phyloP scores from a whole-genome alignment of 2,888 invertebrate species.

The Drosophila neoperkinsi region DNA sequence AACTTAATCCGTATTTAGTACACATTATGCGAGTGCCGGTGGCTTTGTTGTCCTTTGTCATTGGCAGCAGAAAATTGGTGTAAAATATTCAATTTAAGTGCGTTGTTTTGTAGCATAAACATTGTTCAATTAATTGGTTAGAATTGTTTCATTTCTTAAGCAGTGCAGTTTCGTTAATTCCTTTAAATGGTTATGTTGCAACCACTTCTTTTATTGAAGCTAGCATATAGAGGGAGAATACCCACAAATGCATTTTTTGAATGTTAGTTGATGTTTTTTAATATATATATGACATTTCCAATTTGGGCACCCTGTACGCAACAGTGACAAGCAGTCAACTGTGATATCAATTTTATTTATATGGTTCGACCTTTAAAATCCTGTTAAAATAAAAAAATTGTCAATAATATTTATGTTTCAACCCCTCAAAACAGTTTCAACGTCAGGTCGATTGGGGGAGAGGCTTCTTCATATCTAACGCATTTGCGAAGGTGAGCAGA shows the following conservation, averaged over 20 bases:
- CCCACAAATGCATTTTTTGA: accelerated
- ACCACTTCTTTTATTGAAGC: background rate
- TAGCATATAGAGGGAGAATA: background rate
- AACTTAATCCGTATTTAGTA: constrained; percentile 1
- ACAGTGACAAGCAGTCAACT: constrained; percentile 15
- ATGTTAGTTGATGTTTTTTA: background rate
- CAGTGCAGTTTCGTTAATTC: background rate
- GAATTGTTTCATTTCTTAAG: background rate
- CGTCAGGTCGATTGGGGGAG: constrained; percentile 14
- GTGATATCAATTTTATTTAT: constrained; percentile 15
- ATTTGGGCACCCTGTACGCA: constrained; percentile 12
- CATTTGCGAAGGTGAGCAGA: constrained; percentile 25
- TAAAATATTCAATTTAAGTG: constrained; percentile 9
- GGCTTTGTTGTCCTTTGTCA: background rate
- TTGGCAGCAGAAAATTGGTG: background rate
- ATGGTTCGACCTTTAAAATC: constrained; percentile 13
- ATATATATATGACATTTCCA: background rate
- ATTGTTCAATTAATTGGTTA: background rate
- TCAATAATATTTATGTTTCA: constrained; percentile 6
- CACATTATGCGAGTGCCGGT: background rate
- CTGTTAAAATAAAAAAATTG: constrained; percentile 10
- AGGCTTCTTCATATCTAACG: constrained; percentile 11
- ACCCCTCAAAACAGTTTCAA: constrained; percentile 2
- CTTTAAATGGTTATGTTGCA: background rate
- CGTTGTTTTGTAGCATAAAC: background rate